Evolutionary conservation across 2,888 invertebrate species (phyloP).

Genomic region (Flexamia atlantica): DNA sequence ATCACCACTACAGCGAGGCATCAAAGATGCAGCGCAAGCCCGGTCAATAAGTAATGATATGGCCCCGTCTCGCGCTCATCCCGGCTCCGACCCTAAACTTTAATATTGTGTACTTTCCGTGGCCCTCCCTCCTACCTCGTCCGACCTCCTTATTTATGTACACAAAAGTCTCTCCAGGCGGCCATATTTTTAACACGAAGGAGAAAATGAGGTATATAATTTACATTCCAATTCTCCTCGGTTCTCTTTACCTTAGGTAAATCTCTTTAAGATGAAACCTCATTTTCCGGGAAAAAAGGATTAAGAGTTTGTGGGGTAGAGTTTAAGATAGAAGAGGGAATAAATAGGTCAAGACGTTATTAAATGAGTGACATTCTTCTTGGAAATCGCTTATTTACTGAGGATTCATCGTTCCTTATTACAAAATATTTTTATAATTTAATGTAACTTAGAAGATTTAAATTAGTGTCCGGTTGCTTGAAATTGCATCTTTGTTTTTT

Average conservation of each 20-base stretch:
- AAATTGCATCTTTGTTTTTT: too few relatives aligned
- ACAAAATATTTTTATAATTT: too few relatives aligned
- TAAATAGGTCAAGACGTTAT: too few relatives aligned
- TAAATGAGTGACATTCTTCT: too few relatives aligned
- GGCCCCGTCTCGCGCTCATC: conserved; percentile 19
- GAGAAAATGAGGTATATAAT: conserved; percentile 53
- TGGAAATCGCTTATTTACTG: too few relatives aligned
- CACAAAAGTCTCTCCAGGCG: conserved; percentile 47
- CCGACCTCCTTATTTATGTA: conserved; percentile 42
- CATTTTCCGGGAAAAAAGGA: background rate
- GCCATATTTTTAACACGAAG: conserved; percentile 39
- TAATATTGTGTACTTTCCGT: conserved; percentile 49
- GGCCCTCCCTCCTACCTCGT: background rate
- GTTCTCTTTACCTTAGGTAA: conserved; percentile 36
- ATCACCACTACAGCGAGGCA: background rate
- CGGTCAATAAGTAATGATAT: conserved; percentile 53
- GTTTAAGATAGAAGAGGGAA: too few relatives aligned
- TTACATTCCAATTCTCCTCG: conserved; percentile 40
- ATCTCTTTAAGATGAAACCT: conserved; percentile 21
- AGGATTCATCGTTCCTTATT: too few relatives aligned
- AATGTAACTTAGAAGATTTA: too few relatives aligned
- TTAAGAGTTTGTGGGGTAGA: too few relatives aligned
- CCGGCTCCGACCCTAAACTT: conserved; percentile 13
- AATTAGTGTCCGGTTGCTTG: too few relatives aligned
- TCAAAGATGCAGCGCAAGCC: conserved; percentile 27